A percentile compares a stretch with the other conserved stretches of the same genome.
phyloP scores from a whole-genome alignment of 2,797 vertebrate genomes.

The Macroramphosus scolopax region DNA sequence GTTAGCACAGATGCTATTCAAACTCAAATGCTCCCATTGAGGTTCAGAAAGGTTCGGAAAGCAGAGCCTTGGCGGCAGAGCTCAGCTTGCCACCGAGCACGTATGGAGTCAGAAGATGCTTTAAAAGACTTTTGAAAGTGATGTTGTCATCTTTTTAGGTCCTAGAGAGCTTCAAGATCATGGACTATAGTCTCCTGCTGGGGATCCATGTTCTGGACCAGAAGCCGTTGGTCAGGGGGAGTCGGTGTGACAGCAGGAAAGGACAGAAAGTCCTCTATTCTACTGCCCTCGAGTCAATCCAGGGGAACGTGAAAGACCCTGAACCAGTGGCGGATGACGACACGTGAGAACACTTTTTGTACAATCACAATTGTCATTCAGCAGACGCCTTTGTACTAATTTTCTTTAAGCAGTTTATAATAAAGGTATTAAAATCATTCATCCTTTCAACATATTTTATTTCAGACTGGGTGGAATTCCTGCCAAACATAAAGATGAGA shows the following conservation, averaged over 20 bases:
- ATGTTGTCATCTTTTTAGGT: constrained; percentile 72
- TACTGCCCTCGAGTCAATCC: constrained; percentile 95
- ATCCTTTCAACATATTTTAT: constrained; percentile 25
- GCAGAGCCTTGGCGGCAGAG: no score
- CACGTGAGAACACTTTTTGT: constrained; percentile 79
- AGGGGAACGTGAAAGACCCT: constrained; percentile 83
- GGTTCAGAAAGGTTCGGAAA: no score
- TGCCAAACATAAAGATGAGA: constrained; percentile 92
- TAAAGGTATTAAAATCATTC: no score
- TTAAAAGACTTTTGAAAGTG: no score
- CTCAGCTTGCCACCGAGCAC: no score
- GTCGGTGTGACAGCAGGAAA: constrained; percentile 80
- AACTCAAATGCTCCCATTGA: no score
- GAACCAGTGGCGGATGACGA: constrained; percentile 81
- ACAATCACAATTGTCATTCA: no score
- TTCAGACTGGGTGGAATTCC: constrained; percentile 93
- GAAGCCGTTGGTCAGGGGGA: constrained; percentile 72
- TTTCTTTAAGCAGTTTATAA: no score
- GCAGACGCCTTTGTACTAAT: no score
- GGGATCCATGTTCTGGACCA: constrained; percentile 73
- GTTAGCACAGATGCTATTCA: no score
- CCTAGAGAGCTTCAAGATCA: constrained; percentile 96
- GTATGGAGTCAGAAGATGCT: no score
- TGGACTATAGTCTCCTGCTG: constrained; percentile 92
- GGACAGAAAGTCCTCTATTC: constrained; percentile 93